These are phyloP conservation scores for Myiagra hebetior DNA, from an alignment of 2,113 vertebrate genomes.

Conservation along the genomic window DNA sequence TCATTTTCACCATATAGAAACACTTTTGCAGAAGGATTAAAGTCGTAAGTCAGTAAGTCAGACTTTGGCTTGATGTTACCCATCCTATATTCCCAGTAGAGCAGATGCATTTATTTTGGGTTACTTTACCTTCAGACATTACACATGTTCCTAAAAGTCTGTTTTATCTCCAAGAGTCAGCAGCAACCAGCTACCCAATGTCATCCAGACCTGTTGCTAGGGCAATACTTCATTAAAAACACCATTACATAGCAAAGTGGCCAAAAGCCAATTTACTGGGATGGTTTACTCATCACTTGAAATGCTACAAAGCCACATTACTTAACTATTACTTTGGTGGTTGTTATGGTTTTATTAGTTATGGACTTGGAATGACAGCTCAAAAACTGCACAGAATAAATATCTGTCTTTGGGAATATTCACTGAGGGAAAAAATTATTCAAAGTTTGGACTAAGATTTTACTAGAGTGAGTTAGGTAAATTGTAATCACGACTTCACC, in stretches of 20 bases:
- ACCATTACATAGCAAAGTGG: neutral
- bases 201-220: constrained; percentile 56
- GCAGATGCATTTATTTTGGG: constrained; percentile 36
- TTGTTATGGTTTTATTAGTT: constrained; percentile 41
- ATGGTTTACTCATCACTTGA: constrained; percentile 52
- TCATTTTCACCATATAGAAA: neutral
- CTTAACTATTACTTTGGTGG: constrained; percentile 30
- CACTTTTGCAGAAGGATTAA: constrained; percentile 11
- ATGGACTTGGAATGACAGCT: neutral
- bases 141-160: constrained; percentile 53
- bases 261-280: constrained; percentile 12
- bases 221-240: constrained; percentile 30
- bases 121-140: constrained; percentile 60
- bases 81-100: neutral
- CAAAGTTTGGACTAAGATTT: neutral
- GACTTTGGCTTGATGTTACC: constrained; percentile 4
- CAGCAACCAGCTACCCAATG: constrained; percentile 41
- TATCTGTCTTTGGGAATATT: constrained; percentile 2
- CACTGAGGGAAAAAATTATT: neutral
- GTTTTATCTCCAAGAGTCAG: constrained; percentile 58
- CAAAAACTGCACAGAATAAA: constrained; percentile 6
- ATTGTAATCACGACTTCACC: neutral
- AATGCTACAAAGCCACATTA: constrained; percentile 21
- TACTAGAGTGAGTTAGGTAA: neutral
- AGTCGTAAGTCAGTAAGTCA: neutral